phyloP scores from a whole-genome alignment of 2,113 vertebrate genomes.

The Scalopus aquaticus region DNA sequence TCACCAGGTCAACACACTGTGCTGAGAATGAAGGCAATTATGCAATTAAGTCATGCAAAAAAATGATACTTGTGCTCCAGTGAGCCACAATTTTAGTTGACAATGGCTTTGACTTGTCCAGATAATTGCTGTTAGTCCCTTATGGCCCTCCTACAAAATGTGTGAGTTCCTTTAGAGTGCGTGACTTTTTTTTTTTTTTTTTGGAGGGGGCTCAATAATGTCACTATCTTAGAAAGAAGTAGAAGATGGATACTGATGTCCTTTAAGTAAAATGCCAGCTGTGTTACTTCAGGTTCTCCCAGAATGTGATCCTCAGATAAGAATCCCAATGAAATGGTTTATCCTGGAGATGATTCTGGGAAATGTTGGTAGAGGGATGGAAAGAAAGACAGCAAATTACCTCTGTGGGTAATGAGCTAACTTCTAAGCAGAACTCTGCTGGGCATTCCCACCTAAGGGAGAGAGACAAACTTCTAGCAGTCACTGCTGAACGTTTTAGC shows the following conservation, averaged over 20 bases:
- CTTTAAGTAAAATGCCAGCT: neutral
- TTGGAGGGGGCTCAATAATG: neutral
- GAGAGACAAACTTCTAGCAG: neutral
- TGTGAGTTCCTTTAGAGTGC: neutral
- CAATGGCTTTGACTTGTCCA: conserved; percentile 54
- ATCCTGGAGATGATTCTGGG: neutral
- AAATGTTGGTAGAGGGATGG: neutral
- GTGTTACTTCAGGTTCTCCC: neutral
- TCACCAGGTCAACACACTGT: conserved; percentile 16
- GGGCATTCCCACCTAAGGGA: neutral
- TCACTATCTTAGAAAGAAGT: neutral
- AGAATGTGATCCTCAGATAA: neutral
- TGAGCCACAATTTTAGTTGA: conserved; percentile 55
- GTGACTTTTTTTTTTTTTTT: neutral
- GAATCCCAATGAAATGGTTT: neutral
- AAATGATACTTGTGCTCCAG: neutral
- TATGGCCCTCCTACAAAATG: neutral
- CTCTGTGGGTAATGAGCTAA: neutral
- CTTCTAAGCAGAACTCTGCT: neutral
- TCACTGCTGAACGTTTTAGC: neutral
- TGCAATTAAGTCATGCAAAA: conserved; percentile 66
- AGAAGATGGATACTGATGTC: neutral
- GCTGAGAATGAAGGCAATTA: conserved; percentile 67
- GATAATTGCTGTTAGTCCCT: conserved; percentile 61
- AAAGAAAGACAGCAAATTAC: neutral